These are phyloP conservation scores for Morone chrysops DNA, from an alignment of 2,113 vertebrate species.

Conservation along the genomic window DNA sequence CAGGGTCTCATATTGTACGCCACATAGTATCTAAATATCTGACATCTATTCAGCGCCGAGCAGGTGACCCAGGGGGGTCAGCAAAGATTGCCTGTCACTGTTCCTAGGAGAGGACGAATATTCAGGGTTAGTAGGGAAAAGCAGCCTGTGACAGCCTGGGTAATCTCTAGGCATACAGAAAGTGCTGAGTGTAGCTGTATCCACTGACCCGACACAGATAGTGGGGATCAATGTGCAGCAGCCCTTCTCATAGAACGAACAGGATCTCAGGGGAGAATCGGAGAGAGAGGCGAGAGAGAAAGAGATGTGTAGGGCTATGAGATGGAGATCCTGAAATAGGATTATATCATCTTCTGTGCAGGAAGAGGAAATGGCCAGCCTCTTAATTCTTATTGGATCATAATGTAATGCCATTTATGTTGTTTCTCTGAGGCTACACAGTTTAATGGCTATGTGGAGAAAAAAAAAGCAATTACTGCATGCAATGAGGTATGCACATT, in stretches of 20 bases:
- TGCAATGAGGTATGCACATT: conserved; percentile 50
- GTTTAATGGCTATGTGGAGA: conserved; percentile 54
- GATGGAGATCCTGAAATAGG: conserved; percentile 73
- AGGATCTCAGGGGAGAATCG: conserved; percentile 73
- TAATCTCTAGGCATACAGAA: conserved; percentile 51
- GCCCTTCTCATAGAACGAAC: conserved; percentile 67
- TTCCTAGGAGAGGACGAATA: conserved; percentile 39
- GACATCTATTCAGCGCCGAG: conserved; percentile 38
- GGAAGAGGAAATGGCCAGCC: conserved; percentile 76
- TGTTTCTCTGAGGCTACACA: conserved; percentile 59
- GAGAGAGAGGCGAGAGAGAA: conserved; percentile 42
- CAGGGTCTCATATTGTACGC: conserved; percentile 27
- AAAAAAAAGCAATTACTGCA: conserved; percentile 57
- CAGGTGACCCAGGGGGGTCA: conserved; percentile 48
- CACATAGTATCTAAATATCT: conserved; percentile 59
- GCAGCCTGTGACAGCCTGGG: conserved; percentile 50
- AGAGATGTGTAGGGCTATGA: conserved; percentile 50
- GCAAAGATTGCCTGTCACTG: conserved; percentile 45
- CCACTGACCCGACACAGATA: conserved; percentile 77
- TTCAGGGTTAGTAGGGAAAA: conserved; percentile 34
- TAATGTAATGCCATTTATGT: conserved; percentile 70
- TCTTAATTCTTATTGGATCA: conserved; percentile 71
- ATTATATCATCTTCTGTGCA: conserved; percentile 71
- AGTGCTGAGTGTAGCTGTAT: conserved; percentile 72
- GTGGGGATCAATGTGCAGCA: conserved; percentile 75